Base-by-base conservation (phyloP, 2,888 invertebrate genomes). In the Matsumyia berberina region DNA sequence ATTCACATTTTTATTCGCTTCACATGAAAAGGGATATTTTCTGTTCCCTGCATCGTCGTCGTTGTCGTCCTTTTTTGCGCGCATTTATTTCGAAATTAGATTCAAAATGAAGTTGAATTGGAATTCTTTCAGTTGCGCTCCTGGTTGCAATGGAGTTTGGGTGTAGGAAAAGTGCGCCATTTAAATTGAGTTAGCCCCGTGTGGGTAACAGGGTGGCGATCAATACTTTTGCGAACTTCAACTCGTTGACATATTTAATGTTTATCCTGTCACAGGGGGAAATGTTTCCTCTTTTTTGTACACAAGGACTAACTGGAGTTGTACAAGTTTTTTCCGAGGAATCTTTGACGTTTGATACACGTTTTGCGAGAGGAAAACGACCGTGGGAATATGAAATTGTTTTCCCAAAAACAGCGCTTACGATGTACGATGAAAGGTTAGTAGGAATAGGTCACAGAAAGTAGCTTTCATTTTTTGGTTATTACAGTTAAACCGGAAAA, bases 61-160 rank as follows among this genome's bases (percentile, higher is more conserved):
- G 31, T 49, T 15, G 17, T 55, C 29, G n/a, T 69, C 17, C 11
- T 46, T 33, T 15, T 24, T 53, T 72, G 24, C 24, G 24, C 24
- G 24, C 58, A 53, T 49, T 62, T 70, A 70, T 72, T 80, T 67
- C 35, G 62, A 81, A 64, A 76, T 70, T 72, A 73, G 73, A 79
- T 73, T 73, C 39, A 29, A 72, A 64, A 60, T 77, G 58, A 67
- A 60, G 51, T 51, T 51, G 15, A 49, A 72, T 49, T 19, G 15
- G 42, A 53, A 44, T 77, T 69, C 62, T 44, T 62, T 42, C 44
- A 37, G 35, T 33, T 42, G 15, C n/a, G n/a, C n/a, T 12, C 15
- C 6, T 46, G 7, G 44, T 35, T 15, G 9, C 19, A 33, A 58
- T 35, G 35, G 24, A 24, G 24, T 24, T 35, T 44, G 44, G 19